These are phyloP conservation scores for Acrobasis repandana DNA, from an alignment of 2,888 invertebrate species.

Conservation along the genomic window DNA sequence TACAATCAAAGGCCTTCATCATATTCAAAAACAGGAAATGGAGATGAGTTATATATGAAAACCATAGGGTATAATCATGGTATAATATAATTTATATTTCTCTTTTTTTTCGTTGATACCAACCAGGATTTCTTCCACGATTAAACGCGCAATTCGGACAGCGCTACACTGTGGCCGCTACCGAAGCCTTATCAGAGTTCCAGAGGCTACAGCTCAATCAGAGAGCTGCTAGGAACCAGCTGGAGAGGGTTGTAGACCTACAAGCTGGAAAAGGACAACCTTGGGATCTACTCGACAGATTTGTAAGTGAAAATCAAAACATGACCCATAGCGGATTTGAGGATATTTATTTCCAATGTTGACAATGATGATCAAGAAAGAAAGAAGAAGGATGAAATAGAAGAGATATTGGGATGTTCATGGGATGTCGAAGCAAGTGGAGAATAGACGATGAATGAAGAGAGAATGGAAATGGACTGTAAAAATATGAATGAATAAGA, in stretches of 20 bases:
- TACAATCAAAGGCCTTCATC: too few relatives aligned
- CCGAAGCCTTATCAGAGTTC: conserved; percentile 88
- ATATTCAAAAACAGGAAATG: too few relatives aligned
- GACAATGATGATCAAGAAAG: conserved; percentile 26
- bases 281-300: conserved; percentile 83
- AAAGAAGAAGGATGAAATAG: conserved; percentile 38
- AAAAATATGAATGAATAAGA: neutral
- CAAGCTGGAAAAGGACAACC: conserved; percentile 86
- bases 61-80: too few relatives aligned
- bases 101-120: conserved; percentile 1
- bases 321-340: too few relatives aligned
- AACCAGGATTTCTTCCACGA: conserved; percentile 85
- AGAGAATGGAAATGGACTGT: conserved; percentile 3
- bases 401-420: conserved; percentile 12
- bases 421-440: conserved; percentile 30
- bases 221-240: conserved; percentile 81
- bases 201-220: conserved; percentile 84
- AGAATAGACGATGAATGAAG: conserved; percentile 33
- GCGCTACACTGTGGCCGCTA: conserved; percentile 87
- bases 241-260: conserved; percentile 82
- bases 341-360: conserved; percentile 5
- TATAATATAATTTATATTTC: too few relatives aligned
- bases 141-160: conserved; percentile 87
- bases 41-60: too few relatives aligned
- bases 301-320: conserved; percentile 67